A percentile compares a stretch with the other conserved stretches of the same genome.
These are phyloP conservation scores for Melipona beecheii DNA, from an alignment of 2,888 invertebrate species.

Conservation along the genomic window DNA sequence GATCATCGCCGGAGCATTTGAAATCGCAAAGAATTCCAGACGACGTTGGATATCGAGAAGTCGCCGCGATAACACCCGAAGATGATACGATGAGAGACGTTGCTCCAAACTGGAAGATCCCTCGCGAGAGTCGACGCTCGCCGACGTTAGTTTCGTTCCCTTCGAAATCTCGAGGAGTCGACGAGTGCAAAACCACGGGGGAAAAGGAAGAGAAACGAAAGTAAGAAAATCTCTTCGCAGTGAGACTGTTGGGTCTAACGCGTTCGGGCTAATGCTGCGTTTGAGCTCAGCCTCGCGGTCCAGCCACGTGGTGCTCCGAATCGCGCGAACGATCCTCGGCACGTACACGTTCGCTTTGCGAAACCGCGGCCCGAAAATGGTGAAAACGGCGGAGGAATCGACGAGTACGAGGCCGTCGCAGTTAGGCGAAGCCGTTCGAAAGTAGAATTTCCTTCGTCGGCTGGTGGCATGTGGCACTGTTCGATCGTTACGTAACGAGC, in stretches of 20 bases:
- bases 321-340: slow-evolving; percentile 38
- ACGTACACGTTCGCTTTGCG: slow-evolving; percentile 17
- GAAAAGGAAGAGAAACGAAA: not conserved
- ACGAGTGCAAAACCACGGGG: slow-evolving; percentile 17
- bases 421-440: slow-evolving; percentile 41
- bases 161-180: slow-evolving; percentile 6
- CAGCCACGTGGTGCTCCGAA: slow-evolving; percentile 58
- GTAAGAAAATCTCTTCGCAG: slow-evolving; percentile 18
- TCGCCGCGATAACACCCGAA: slow-evolving; percentile 32
- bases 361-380: slow-evolving; percentile 30
- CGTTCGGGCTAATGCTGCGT: no score
- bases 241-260: slow-evolving; percentile 37
- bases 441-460: slow-evolving; percentile 29
- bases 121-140: not conserved
- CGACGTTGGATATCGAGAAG: slow-evolving; percentile 28
- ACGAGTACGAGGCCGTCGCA: slow-evolving; percentile 12
- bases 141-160: not conserved
- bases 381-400: slow-evolving; percentile 4
- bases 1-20: slow-evolving; percentile 12
- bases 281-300: slow-evolving; percentile 55
- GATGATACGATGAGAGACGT: slow-evolving; percentile 12
- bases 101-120: not conserved
- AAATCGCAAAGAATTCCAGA: slow-evolving; percentile 8
- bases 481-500: slow-evolving; percentile 45
- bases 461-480: slow-evolving; percentile 46